A percentile compares a stretch with the other conserved stretches of the same genome.
Evolutionary conservation across 2,797 vertebrate species (phyloP).

Genomic region (Cuniculus paca): DNA sequence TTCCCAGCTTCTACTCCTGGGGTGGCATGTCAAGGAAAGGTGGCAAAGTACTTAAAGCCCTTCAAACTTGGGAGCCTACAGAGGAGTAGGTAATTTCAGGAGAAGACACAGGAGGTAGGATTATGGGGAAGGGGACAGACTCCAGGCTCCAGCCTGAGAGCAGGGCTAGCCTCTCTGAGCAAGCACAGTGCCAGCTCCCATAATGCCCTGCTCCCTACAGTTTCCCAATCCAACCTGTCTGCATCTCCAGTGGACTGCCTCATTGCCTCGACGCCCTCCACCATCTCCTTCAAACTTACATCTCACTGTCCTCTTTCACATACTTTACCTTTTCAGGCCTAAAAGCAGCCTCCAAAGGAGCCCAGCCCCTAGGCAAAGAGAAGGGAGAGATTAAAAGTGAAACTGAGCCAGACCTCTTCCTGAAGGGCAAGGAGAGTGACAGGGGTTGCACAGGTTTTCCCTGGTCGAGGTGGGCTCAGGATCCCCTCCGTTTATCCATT

Average conservation of each 20-base stretch:
- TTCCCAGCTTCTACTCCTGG: constrained; percentile 69
- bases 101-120: constrained; percentile 6
- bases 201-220: constrained; percentile 49
- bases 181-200: constrained; percentile 56
- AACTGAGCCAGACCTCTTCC: constrained; percentile 35
- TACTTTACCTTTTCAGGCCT: constrained; percentile 82
- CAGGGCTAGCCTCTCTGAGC: constrained; percentile 56
- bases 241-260: constrained; percentile 40
- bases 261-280: constrained; percentile 51
- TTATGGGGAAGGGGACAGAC: constrained; percentile 56
- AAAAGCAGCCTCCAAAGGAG: constrained; percentile 67
- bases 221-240: constrained; percentile 5
- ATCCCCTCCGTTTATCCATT: not conserved
- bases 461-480: constrained; percentile 47
- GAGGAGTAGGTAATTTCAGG: constrained; percentile 9
- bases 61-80: constrained; percentile 54
- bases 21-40: constrained; percentile 57
- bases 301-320: constrained; percentile 72
- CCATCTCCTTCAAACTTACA: constrained; percentile 67
- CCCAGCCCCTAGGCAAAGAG: constrained; percentile 16
- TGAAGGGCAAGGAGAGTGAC: not conserved
- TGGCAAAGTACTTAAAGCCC: constrained; percentile 69
- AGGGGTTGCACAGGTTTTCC: not conserved
- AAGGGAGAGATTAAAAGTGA: not conserved
- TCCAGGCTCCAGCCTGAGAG: constrained; percentile 66